phyloP scores from a whole-genome alignment of 2,888 invertebrate species.

The Anodontia alba region DNA sequence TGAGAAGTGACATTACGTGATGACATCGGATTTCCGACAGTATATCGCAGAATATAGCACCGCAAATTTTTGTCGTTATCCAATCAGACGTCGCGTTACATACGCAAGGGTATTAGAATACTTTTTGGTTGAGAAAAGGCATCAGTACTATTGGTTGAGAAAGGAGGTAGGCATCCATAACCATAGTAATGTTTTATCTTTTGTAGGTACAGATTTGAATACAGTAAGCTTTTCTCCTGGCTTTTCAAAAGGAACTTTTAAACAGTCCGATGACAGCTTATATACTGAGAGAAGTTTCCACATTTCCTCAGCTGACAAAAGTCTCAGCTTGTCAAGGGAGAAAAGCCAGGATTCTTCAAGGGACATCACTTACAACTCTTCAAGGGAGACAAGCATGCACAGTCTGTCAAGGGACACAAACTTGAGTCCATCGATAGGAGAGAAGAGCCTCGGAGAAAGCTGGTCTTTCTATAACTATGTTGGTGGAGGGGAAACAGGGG shows the following conservation, averaged over 20 bases:
- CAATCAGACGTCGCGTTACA: too few relatives aligned
- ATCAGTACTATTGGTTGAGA: too few relatives aligned
- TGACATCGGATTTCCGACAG: too few relatives aligned
- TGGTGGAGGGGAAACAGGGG: slow-evolving; percentile 74
- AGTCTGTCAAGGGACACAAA: slow-evolving; percentile 8
- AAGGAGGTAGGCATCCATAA: too few relatives aligned
- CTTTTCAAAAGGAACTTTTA: slow-evolving; percentile 71
- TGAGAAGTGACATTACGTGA: too few relatives aligned
- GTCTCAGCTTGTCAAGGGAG: slow-evolving; percentile 38
- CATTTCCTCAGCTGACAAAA: slow-evolving; percentile 18
- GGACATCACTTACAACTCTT: slow-evolving; percentile 45
- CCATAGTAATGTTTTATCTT: too few relatives aligned
- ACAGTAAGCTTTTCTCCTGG: slow-evolving; percentile 83
- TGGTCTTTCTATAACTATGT: slow-evolving; percentile 86
- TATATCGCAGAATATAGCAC: too few relatives aligned
- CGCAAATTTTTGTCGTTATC: too few relatives aligned
- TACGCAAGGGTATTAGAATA: too few relatives aligned
- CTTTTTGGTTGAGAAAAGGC: too few relatives aligned
- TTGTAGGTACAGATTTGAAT: slow-evolving; percentile 81
- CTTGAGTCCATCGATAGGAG: slow-evolving; percentile 8
- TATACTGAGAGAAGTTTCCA: slow-evolving; percentile 32
- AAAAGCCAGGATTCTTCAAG: slow-evolving; percentile 38
- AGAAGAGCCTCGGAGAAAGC: slow-evolving; percentile 73
- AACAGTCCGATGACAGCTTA: slow-evolving; percentile 48
- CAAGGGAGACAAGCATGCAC: slow-evolving; percentile 46